A percentile compares a stretch with the other conserved stretches of the same genome.
These are phyloP conservation scores for Sycophila sp. DNA, from an alignment of 1,140 invertebrate species.

Conservation along the genomic window DNA sequence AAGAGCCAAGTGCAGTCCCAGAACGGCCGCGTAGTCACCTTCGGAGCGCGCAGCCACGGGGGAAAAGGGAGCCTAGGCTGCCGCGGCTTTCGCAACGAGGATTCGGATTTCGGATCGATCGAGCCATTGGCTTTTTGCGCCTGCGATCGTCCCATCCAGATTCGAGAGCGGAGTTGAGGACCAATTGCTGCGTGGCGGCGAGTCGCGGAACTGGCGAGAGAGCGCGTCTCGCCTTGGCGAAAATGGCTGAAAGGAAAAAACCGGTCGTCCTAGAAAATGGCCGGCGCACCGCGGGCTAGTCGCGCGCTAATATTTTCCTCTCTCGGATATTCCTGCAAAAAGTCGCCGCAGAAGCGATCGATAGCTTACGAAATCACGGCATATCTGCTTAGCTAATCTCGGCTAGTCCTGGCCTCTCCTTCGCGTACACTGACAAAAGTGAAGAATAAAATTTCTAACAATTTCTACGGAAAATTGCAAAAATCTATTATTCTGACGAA, in stretches of 20 bases:
- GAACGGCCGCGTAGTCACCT: not conserved
- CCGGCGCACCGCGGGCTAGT: constrained; percentile 19
- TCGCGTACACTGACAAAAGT: no score
- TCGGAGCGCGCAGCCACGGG: no score
- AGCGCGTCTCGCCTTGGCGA: not conserved
- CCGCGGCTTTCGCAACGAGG: constrained; percentile 28
- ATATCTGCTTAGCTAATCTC: constrained; percentile 33
- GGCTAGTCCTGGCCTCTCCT: constrained; percentile 5
- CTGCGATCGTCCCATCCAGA: no score
- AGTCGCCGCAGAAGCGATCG: not conserved
- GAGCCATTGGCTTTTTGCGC: no score
- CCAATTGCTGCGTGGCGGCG: no score
- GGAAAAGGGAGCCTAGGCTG: not conserved
- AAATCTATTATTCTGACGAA: no score
- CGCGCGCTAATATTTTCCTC: not conserved
- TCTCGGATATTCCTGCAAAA: constrained; percentile 1
- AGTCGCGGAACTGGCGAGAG: not conserved
- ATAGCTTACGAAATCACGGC: constrained; percentile 32
- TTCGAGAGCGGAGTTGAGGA: no score
- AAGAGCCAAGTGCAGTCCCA: constrained; percentile 13
- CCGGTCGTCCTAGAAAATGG: constrained; percentile 38
- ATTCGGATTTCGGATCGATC: not conserved
- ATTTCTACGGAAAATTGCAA: no score
- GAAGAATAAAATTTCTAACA: no score
- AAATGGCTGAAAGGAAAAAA: not conserved